Percentiles rank a stretch among this genome's conserved stretches.
These are phyloP conservation scores for Ophioninae sp. DNA, from an alignment of 2,888 invertebrate genomes.

Conservation along the genomic window DNA sequence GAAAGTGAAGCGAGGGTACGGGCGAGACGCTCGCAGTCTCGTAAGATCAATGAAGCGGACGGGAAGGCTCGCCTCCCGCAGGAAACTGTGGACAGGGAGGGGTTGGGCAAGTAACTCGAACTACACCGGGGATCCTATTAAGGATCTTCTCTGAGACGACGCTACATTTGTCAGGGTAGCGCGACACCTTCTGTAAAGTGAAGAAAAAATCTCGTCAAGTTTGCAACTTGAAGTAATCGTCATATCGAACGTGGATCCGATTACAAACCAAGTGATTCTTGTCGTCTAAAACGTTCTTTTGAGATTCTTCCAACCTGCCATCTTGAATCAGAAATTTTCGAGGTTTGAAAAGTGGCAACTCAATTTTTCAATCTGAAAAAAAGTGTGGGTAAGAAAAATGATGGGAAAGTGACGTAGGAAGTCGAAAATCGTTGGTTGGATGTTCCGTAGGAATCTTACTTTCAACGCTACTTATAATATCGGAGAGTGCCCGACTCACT, in stretches of 20 bases:
- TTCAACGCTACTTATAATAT: neutral
- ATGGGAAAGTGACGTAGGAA: neutral
- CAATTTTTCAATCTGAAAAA: neutral
- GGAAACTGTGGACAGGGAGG: neutral
- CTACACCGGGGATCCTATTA: neutral
- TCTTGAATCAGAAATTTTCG: neutral
- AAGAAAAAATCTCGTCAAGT: neutral
- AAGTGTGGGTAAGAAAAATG: neutral
- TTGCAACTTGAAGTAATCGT: neutral
- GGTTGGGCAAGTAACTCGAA: neutral
- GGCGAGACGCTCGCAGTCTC: neutral
- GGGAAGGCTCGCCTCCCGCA: neutral
- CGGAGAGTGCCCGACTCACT: no score
- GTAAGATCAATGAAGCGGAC: slow-evolving; percentile 1
- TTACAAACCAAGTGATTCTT: neutral
- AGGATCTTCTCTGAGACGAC: neutral
- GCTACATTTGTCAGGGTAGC: neutral
- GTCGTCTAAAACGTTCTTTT: neutral
- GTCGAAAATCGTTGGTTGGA: neutral
- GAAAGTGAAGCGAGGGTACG: neutral
- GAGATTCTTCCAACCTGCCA: neutral
- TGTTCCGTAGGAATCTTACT: neutral
- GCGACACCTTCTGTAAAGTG: neutral
- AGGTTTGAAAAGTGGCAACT: neutral
- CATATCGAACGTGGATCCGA: neutral